phyloP scores from a whole-genome alignment of 2,888 invertebrate species.

The Drosophila subquinaria region DNA sequence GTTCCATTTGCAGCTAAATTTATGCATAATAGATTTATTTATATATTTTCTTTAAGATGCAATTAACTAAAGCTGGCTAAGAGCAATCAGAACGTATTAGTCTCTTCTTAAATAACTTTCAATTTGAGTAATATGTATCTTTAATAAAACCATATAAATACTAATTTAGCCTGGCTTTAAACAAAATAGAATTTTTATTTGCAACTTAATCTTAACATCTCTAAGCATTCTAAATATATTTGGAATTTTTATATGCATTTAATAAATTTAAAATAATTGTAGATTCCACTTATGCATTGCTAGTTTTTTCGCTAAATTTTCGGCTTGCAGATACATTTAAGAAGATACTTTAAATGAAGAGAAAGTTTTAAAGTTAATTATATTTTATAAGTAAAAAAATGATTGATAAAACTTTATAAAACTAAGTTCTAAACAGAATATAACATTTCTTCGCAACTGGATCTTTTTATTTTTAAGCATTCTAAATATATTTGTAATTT shows the following conservation, averaged over 20 bases:
- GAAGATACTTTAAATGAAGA: neutral
- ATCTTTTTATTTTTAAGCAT: neutral
- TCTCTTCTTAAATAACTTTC: neutral
- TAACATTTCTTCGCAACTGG: too few relatives aligned
- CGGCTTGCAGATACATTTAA: neutral
- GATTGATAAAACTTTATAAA: too few relatives aligned
- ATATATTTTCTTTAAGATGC: neutral
- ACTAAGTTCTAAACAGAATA: too few relatives aligned
- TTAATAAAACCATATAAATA: neutral
- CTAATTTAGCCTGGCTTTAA: too few relatives aligned
- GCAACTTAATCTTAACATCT: neutral
- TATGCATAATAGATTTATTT: neutral
- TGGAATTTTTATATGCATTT: neutral
- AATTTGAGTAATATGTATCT: neutral
- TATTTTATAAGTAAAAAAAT: too few relatives aligned
- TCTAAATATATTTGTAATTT: neutral
- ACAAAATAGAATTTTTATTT: neutral
- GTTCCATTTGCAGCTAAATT: neutral
- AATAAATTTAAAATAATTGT: neutral
- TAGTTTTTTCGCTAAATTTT: too few relatives aligned
- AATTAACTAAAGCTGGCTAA: neutral
- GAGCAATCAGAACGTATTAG: neutral
- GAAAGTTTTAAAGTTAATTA: too few relatives aligned
- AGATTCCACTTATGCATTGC: neutral
- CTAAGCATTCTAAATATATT: neutral